Base-by-base conservation (phyloP, 2,113 vertebrate genomes). In the Martes martes region DNA sequence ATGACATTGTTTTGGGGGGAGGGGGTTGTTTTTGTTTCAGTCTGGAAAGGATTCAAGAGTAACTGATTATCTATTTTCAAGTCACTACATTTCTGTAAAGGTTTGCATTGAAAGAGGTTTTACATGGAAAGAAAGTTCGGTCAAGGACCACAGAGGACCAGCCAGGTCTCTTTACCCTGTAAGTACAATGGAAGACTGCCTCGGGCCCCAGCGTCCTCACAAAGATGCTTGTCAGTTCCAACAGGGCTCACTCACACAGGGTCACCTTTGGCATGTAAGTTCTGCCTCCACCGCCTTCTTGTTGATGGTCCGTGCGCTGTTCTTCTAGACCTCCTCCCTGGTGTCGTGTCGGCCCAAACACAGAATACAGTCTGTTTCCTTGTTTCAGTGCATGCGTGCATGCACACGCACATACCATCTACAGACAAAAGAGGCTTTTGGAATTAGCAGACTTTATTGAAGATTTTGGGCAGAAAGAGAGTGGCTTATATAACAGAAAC, bases 31-130 rank as follows among this genome's bases (percentile, higher is more conserved):
- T 76, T 76, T 50, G 24, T 84, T 45, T 52, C 11, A 59, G 59
- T 47, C 23, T 83, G n/a, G 52, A 59, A 94, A 79, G 50, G 50
- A n/a, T 78, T 76, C 31, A 85, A 85, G 59, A 83, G 45, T 84
- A 88, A 74, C 8, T 61, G n/a, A 57, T 59, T 65, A 42, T 86
- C 42, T 92, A 42, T 90, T 45, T 95, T 94, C 80, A 92, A 59
- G 42, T 94, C 57, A 89, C 24, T 45, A 65, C 5, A 82, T 92
- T 86, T 85, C 26, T 71, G 6, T 78, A 71, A 91, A 93, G 13
- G 55, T 57, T 91, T 71, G 26, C 67, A 63, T 59, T 93, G 71
- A 67, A 84, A 85, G 42, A 83, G 33, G 42, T 7, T 87, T 87
- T 92, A 83, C 31, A 61, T 57, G 76, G 52, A 79, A 95, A 67